Evolutionary conservation across 2,113 vertebrate species (phyloP), one percentile per base, ranked within the genome.

Genomic region (Carettochelys insculpta): DNA sequence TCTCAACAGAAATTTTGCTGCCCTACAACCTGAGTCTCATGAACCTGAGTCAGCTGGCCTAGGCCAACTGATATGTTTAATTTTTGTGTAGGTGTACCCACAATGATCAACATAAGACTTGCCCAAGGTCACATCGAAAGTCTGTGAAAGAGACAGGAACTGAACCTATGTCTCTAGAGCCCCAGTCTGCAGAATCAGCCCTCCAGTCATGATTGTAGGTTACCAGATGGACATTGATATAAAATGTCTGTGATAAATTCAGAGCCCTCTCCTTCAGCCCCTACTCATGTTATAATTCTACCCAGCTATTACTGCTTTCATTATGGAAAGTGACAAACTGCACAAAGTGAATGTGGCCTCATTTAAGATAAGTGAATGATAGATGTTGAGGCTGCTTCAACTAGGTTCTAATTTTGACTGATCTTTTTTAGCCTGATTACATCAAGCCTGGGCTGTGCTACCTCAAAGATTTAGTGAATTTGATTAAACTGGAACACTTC

Each of bases 401-500:
- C 80, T 47, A 2, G 53, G 93, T 53, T 86, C 25, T 89, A 80
- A 87, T 92, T 85, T 79, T 82, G 85, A 81, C 58, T 90, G 86
- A 95, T 92, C 43, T 89, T 80, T 93, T 47, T 95, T 71, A 79
- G 58, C 85, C 93, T 97, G 97, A 97, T 98, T 97, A 97, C 97
- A 96, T 93, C 94, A 94, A 88, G 83, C 12, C 78, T 92, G 92
- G 14, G 80, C 88, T 85, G 86, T 78, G 71, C 82, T 94, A 78
- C 82, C 83, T 85, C 51, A 75, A 90, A 93, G 27, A 71, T 87
- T 87, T 88, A 51, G 47, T 65, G 89, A 90, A 88, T 97, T 87
- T 90, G 91, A 97, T 95, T 96, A 94, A 96, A 91, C 61, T 61
- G 65, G 43, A 90, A 52, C 78, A 65, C 56, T 83, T 83, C 76